A percentile compares a stretch with the other conserved stretches of the same genome.
Conservation (phyloP, 2,113 vertebrate species). For the Cairina moschata region DNA sequence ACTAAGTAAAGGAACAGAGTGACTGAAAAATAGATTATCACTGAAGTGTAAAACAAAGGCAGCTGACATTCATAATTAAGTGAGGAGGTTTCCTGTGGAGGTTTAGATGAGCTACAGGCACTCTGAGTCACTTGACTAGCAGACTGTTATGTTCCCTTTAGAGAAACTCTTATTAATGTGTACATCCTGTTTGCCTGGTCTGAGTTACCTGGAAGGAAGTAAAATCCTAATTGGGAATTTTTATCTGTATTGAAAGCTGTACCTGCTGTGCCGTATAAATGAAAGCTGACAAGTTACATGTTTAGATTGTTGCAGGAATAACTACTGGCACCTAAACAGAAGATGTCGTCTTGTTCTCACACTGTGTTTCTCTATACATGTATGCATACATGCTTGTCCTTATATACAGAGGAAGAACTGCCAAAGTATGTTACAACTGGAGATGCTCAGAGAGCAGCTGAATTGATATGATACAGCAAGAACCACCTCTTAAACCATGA, state of each 20-base stretch:
- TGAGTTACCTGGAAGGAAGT: conserved; percentile 24
- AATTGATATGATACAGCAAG: neutral
- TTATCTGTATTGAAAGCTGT: neutral
- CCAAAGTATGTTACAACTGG: neutral
- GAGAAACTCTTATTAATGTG: neutral
- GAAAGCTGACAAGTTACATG: neutral
- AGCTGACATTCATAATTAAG: conserved; percentile 84
- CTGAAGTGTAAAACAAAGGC: conserved; percentile 77
- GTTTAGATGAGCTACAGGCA: conserved; percentile 66
- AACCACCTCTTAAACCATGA: neutral
- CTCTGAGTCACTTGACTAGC: conserved; percentile 49
- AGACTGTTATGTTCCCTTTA: conserved; percentile 33
- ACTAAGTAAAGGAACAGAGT: conserved; percentile 29
- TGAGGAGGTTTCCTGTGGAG: conserved; percentile 64
- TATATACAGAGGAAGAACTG: neutral
- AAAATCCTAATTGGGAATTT: neutral
- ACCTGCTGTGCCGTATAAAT: neutral
- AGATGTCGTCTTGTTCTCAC: neutral
- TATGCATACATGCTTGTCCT: neutral
- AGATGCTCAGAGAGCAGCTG: neutral
- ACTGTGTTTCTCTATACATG: neutral
- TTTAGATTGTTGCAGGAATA: neutral
- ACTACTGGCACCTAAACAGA: neutral
- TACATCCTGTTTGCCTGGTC: neutral
- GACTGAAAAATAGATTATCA: conserved; percentile 67